A percentile compares a stretch with the other conserved stretches of the same genome.
Evolutionary conservation across 2,888 invertebrate species (phyloP).

Genomic region (Fabriciana adippe): DNA sequence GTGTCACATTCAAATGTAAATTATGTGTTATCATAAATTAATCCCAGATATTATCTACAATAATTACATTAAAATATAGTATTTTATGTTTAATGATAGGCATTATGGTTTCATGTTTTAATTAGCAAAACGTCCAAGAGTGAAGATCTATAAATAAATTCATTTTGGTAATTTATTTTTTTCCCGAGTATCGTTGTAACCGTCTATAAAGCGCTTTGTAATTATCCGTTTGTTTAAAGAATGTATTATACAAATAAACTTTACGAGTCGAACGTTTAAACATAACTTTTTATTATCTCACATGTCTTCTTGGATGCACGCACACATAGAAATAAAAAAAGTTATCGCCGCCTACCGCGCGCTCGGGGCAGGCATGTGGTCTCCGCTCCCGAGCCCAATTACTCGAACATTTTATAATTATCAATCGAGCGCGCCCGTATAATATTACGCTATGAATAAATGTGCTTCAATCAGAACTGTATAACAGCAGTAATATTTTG

Average conservation of each 20-base stretch:
- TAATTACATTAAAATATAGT: background rate
- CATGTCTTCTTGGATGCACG: constrained; percentile 68
- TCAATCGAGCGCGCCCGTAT: constrained; percentile 54
- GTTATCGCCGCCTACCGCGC: constrained; percentile 60
- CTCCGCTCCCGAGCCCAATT: constrained; percentile 49
- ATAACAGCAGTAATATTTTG: constrained; percentile 67
- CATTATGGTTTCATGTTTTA: background rate
- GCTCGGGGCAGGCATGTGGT: constrained; percentile 48
- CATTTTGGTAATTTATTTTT: constrained; percentile 61
- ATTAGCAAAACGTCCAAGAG: constrained; percentile 1
- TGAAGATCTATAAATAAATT: constrained; percentile 12
- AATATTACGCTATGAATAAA: constrained; percentile 56
- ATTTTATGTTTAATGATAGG: background rate
- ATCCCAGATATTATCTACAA: background rate
- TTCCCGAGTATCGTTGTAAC: constrained; percentile 57
- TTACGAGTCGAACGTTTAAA: constrained; percentile 73
- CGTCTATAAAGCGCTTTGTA: constrained; percentile 57
- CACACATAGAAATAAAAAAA: constrained; percentile 50
- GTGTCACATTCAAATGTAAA: background rate
- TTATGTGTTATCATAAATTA: constrained; percentile 1
- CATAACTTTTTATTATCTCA: constrained; percentile 77
- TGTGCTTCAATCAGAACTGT: constrained; percentile 59
- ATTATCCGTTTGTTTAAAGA: constrained; percentile 78
- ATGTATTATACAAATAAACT: constrained; percentile 78
- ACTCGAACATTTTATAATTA: constrained; percentile 55